These are phyloP conservation scores for Andricus grossulariae DNA, from an alignment of 1,140 invertebrate species.

Conservation along the genomic window DNA sequence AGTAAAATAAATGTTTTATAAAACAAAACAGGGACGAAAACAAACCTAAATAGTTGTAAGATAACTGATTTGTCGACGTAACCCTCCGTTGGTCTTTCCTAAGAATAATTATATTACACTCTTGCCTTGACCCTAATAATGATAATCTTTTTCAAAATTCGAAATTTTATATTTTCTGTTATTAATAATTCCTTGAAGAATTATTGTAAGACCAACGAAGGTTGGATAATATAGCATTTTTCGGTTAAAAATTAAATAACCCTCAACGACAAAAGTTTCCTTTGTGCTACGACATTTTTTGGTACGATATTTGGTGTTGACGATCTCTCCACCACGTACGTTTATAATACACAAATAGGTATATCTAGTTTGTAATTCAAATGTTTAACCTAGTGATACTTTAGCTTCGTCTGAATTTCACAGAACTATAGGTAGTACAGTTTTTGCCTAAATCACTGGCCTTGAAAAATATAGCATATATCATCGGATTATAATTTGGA, in stretches of 20 bases:
- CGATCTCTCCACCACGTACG: conserved; percentile 44
- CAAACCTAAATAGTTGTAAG: not conserved
- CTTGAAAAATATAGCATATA: not conserved
- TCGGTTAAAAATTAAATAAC: conserved; percentile 14
- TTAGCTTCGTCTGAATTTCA: conserved; percentile 39
- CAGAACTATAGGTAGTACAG: not conserved
- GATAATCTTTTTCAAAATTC: not conserved
- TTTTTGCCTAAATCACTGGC: not conserved
- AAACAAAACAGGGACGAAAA: not conserved
- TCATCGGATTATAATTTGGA: not conserved
- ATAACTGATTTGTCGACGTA: not conserved
- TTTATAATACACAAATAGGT: conserved; percentile 45
- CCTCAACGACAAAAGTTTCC: not conserved
- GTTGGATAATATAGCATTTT: not conserved
- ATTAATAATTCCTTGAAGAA: not conserved
- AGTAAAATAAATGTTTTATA: conserved; percentile 6
- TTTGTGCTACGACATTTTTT: conserved; percentile 55
- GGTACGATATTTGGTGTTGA: conserved; percentile 42
- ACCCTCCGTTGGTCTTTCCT: not conserved
- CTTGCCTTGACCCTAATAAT: not conserved
- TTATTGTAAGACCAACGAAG: not conserved
- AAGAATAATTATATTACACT: not conserved
- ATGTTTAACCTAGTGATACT: conserved; percentile 55
- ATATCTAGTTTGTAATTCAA: conserved; percentile 44
- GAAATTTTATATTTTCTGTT: not conserved